Evolutionary conservation across 2,113 vertebrate species (phyloP).

Genomic region (Cranoglanis bouderius): DNA sequence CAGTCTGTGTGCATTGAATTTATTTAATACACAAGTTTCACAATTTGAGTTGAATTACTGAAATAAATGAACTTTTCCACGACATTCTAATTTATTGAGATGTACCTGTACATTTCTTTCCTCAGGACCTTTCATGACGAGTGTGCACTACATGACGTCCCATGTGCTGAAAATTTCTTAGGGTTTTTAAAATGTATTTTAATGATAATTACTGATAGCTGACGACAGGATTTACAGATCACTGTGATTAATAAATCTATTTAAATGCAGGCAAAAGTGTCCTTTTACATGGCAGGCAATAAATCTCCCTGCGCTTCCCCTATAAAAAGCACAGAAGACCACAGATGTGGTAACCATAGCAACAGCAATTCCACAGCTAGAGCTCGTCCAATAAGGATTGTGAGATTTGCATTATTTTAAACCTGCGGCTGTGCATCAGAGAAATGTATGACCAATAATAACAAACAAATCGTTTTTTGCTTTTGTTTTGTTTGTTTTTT

Average conservation of each 20-base stretch:
- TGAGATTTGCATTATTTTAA: background rate
- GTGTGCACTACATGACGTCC: background rate
- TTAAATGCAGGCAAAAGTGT: no score
- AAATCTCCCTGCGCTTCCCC: background rate
- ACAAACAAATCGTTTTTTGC: background rate
- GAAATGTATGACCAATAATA: background rate
- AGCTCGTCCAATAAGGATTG: background rate
- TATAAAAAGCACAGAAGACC: background rate
- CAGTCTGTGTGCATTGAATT: no score
- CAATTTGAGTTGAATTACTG: no score
- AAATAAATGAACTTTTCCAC: no score
- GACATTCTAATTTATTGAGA: no score
- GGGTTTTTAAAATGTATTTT: background rate
- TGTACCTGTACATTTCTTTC: no score
- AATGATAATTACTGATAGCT: background rate
- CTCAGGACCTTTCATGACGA: background rate
- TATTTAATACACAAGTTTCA: no score
- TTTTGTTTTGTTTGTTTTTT: background rate
- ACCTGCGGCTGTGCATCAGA: background rate
- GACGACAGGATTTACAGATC: background rate
- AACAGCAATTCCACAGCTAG: background rate
- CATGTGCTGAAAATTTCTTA: background rate
- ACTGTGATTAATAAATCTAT: background rate
- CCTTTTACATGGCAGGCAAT: background rate
- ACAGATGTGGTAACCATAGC: background rate